phyloP scores from a whole-genome alignment of 2,888 invertebrate genomes.

The Blera fallax region DNA sequence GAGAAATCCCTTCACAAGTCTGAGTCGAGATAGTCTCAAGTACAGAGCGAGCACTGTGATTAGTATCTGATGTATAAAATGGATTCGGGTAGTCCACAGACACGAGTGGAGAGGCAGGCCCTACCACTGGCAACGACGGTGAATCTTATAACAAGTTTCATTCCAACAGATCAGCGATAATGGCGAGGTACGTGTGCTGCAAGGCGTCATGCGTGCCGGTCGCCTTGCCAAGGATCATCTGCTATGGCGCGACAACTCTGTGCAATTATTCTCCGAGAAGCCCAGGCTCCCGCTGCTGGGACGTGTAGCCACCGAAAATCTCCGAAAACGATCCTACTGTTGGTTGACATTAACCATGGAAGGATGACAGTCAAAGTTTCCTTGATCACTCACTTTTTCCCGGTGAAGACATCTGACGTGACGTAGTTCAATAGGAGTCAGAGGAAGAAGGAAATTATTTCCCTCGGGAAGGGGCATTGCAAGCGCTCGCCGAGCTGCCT shows the following conservation, averaged over 20 bases:
- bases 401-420: conserved; percentile 86
- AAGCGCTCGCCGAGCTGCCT: conserved; percentile 99
- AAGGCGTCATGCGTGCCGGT: conserved; percentile 97
- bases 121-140: conserved; percentile 77
- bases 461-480: conserved; percentile 99
- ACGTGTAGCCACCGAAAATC: conserved; percentile 90
- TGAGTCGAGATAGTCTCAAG: conserved; percentile 94
- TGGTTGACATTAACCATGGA: conserved; percentile 89
- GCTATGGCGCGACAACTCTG: conserved; percentile 91
- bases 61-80: conserved; percentile 92
- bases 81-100: conserved; percentile 79
- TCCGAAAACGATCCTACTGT: conserved; percentile 89
- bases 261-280: conserved; percentile 94
- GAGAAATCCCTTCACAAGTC: conserved; percentile 91
- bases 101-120: conserved; percentile 75
- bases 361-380: conserved; percentile 90
- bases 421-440: conserved; percentile 86
- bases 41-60: conserved; percentile 94
- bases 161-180: conserved; percentile 85
- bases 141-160: conserved; percentile 80
- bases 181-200: conserved; percentile 87
- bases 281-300: conserved; percentile 93
- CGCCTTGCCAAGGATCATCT: conserved; percentile 91
- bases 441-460: conserved; percentile 91
- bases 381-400: conserved; percentile 94